Conservation (phyloP, 2,113 vertebrate genomes). For the Helogale parvula region DNA sequence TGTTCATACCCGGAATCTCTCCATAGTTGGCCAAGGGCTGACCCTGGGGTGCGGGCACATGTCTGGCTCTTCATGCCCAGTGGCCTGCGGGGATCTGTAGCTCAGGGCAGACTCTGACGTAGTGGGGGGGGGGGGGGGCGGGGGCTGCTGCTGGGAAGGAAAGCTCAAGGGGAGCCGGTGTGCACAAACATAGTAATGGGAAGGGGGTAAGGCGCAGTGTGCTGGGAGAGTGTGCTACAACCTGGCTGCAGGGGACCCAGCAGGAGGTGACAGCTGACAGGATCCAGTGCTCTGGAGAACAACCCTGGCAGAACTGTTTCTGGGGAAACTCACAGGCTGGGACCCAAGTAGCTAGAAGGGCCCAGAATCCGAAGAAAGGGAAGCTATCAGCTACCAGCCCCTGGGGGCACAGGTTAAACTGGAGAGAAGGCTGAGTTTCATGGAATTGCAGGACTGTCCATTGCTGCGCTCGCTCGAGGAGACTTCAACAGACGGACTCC, state of each 20-base stretch:
- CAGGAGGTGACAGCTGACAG: neutral
- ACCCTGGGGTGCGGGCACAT: neutral
- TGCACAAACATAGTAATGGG: neutral
- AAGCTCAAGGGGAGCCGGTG: neutral
- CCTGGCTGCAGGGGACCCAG: neutral
- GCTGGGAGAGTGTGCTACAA: neutral
- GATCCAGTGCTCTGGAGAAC: neutral
- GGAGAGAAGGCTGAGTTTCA: neutral
- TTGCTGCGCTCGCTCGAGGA: neutral
- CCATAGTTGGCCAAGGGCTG: neutral
- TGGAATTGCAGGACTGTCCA: rapidly evolving
- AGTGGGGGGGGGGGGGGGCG: neutral
- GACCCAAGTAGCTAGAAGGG: neutral
- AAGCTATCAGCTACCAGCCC: neutral
- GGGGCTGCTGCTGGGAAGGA: neutral
- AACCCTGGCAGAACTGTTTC: neutral
- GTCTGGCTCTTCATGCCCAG: neutral
- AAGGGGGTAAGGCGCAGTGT: too few species aligned
- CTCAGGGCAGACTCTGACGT: neutral
- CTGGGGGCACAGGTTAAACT: neutral
- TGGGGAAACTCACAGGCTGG: neutral
- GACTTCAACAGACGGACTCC: neutral
- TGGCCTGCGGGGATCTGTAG: neutral
- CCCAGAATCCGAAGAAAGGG: neutral
- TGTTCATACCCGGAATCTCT: neutral